Conservation (phyloP, 2,888 invertebrate genomes). For the Bhutanitis thaidina region DNA sequence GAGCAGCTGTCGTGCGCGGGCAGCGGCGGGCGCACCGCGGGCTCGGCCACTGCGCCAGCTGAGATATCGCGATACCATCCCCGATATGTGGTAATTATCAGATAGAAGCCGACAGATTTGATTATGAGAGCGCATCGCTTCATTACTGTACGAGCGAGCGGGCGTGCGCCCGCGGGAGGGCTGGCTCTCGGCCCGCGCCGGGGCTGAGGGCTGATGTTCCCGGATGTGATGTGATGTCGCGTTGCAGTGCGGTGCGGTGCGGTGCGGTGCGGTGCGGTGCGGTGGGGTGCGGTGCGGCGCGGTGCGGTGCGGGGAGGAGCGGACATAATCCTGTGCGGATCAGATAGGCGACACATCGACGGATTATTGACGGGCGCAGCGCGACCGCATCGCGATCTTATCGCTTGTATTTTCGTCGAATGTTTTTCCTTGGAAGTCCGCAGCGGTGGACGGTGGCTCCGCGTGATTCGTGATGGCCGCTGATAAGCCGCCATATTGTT, state of each 20-base stretch:
- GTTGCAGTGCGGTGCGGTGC: slow-evolving; percentile 14
- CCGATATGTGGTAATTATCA: slow-evolving; percentile 71
- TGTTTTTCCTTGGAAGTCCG: slow-evolving; percentile 68
- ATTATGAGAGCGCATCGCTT: slow-evolving; percentile 64
- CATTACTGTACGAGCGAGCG: slow-evolving; percentile 17
- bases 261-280: slow-evolving; percentile 2
- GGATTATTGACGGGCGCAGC: slow-evolving; percentile 69
- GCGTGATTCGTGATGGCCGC: slow-evolving; percentile 51
- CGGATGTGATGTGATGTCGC: not conserved
- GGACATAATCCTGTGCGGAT: not conserved
- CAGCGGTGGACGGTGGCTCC: slow-evolving; percentile 35
- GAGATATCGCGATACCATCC: slow-evolving; percentile 66
- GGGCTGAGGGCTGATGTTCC: not conserved
- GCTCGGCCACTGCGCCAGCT: slow-evolving; percentile 20
- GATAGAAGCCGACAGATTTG: slow-evolving; percentile 70
- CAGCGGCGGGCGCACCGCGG: slow-evolving; percentile 24
- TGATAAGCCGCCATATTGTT: slow-evolving; percentile 71
- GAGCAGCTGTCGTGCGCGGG: slow-evolving; percentile 31
- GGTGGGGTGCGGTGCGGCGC: slow-evolving; percentile 15
- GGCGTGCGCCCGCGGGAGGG: slow-evolving; percentile 22
- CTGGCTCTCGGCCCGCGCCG: not conserved
- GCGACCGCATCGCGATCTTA: slow-evolving; percentile 69
- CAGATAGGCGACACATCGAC: slow-evolving; percentile 35
- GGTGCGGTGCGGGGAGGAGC: slow-evolving; percentile 20
- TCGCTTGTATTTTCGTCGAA: slow-evolving; percentile 70